phyloP scores from a whole-genome alignment of 1,140 invertebrate species.

The Aphis gossypii region DNA sequence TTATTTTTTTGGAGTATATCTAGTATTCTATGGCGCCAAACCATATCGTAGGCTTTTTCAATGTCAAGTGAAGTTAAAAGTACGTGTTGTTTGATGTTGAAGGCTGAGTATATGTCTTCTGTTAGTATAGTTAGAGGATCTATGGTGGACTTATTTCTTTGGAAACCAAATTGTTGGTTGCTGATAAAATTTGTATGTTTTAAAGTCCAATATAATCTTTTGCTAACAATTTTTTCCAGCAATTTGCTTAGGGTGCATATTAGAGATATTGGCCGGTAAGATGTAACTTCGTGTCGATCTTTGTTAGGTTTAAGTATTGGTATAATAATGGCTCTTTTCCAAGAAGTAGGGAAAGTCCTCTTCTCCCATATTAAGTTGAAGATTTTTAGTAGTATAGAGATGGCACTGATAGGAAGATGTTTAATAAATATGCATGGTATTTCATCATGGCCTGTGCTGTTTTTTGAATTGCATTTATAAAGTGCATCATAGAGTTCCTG shows the following conservation, averaged over 20 bases:
- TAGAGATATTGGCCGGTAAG: not conserved
- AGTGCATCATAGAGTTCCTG: not conserved
- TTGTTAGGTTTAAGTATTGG: conserved; percentile 10
- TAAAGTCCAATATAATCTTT: not conserved
- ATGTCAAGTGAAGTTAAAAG: not conserved
- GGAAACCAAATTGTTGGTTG: not conserved
- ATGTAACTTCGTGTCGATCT: not conserved
- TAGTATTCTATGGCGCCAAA: not conserved
- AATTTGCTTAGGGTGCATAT: not conserved
- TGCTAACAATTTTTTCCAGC: not conserved
- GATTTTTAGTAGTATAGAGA: not conserved
- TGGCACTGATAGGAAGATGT: not conserved
- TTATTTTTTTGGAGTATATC: not conserved
- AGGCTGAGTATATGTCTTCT: not conserved
- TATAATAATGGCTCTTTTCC: conserved; percentile 13
- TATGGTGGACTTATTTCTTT: not conserved
- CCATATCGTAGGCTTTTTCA: not conserved
- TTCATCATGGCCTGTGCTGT: not conserved
- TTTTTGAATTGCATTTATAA: not conserved
- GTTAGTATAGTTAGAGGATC: not conserved
- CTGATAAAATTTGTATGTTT: not conserved
- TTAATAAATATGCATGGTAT: not conserved
- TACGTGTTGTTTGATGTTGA: not conserved
- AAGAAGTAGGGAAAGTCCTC: not conserved
- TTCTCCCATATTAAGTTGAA: not conserved